Evolutionary conservation across 1,140 invertebrate genomes (phyloP).

Genomic region (Aricia agestis): DNA sequence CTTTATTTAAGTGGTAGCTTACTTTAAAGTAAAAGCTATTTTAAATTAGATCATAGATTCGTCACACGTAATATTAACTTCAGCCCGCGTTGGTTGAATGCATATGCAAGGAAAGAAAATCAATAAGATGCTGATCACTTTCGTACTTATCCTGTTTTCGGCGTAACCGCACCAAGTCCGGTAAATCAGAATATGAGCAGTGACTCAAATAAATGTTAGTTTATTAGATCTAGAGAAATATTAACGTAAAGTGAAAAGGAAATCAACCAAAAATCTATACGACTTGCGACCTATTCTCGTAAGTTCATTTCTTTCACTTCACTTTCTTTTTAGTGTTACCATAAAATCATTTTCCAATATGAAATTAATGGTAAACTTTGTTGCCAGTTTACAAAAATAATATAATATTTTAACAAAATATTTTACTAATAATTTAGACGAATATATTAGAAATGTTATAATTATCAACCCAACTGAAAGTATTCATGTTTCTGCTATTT

Average conservation of each 20-base stretch:
- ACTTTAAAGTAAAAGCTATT: conserved; percentile 31
- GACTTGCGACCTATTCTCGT: conserved; percentile 74
- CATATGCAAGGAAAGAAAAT: conserved; percentile 75
- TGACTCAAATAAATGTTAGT: conserved; percentile 66
- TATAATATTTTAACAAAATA: not conserved
- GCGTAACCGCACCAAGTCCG: conserved; percentile 48
- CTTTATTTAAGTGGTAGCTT: conserved; percentile 39
- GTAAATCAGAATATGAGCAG: conserved; percentile 64
- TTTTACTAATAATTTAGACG: too few relatives aligned
- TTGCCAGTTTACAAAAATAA: conserved; percentile 6
- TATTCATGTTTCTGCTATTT: too few relatives aligned
- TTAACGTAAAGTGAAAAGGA: conserved; percentile 73
- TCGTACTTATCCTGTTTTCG: conserved; percentile 68
- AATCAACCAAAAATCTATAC: conserved; percentile 76
- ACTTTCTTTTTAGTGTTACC: conserved; percentile 73
- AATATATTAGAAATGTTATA: too few relatives aligned
- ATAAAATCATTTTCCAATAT: conserved; percentile 21
- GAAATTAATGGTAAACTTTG: not conserved
- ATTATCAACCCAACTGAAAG: too few relatives aligned
- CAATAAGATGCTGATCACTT: conserved; percentile 74
- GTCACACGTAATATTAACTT: conserved; percentile 54
- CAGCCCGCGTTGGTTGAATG: conserved; percentile 71
- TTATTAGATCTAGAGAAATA: conserved; percentile 71
- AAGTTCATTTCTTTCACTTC: conserved; percentile 75
- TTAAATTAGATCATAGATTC: conserved; percentile 54